These are phyloP conservation scores for Anoplius nigerrimus DNA, from an alignment of 2,888 invertebrate species.

Conservation along the genomic window DNA sequence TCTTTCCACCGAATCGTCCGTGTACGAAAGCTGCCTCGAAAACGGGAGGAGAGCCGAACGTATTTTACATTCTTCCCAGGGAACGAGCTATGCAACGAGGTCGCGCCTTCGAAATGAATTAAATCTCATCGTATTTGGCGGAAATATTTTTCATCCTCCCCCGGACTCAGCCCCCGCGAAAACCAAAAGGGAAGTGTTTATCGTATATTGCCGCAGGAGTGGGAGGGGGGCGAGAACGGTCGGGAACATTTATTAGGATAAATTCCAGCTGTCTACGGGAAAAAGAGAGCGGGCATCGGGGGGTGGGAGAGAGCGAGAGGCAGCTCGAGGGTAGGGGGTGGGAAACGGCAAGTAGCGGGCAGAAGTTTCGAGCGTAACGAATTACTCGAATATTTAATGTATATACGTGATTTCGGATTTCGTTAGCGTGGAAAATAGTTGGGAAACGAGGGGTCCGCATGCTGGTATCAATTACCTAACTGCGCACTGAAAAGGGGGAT, in stretches of 20 bases:
- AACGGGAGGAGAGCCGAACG: too few relatives aligned
- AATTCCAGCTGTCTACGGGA: constrained; percentile 67
- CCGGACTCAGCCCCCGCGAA: constrained; percentile 37
- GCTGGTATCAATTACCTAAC: constrained; percentile 67
- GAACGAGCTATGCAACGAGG: neutral
- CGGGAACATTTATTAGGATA: constrained; percentile 66
- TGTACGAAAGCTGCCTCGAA: too few relatives aligned
- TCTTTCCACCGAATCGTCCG: too few relatives aligned
- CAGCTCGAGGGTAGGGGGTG: constrained; percentile 21
- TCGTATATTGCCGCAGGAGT: constrained; percentile 58
- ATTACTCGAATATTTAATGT: constrained; percentile 72
- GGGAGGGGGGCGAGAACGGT: constrained; percentile 50
- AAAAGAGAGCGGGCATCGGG: constrained; percentile 40
- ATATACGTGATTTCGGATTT: constrained; percentile 66
- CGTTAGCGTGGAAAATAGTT: constrained; percentile 70
- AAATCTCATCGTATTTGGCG: constrained; percentile 40
- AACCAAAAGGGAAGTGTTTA: constrained; percentile 60
- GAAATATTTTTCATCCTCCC: constrained; percentile 57
- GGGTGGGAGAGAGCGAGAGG: constrained; percentile 11
- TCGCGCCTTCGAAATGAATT: constrained; percentile 12
- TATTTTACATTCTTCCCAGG: neutral
- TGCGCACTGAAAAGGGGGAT: constrained; percentile 39
- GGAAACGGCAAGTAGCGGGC: constrained; percentile 38
- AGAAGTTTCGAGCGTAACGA: constrained; percentile 67
- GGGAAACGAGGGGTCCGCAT: constrained; percentile 53